These are phyloP conservation scores for Natator depressus DNA, from an alignment of 2,113 vertebrate species.

Conservation along the genomic window DNA sequence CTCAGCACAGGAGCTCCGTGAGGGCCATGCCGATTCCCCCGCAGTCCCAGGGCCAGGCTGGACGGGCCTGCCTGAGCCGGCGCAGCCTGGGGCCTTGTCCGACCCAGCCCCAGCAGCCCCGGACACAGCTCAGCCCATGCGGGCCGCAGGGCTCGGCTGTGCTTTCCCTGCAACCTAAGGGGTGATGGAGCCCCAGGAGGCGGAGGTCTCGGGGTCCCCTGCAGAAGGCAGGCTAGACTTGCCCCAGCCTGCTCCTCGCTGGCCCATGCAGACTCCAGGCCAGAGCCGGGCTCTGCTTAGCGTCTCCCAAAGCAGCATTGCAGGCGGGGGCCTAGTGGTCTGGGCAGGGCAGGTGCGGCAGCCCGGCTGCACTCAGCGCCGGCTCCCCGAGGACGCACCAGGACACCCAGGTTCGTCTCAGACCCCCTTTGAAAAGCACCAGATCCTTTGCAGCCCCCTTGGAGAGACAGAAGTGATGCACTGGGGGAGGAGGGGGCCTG, in stretches of 20 bases:
- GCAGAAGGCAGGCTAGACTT: no score
- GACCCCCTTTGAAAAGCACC: not conserved
- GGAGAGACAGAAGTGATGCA: not conserved
- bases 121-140: not conserved
- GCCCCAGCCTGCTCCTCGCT: no score
- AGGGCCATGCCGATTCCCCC: conserved; percentile 51
- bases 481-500: not conserved
- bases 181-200: not conserved
- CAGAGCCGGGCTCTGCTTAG: not conserved
- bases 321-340: no score
- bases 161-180: not conserved
- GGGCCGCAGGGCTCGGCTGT: not conserved
- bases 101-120: not conserved
- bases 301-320: not conserved
- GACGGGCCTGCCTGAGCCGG: not conserved
- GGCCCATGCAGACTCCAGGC: no score
- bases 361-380: no score
- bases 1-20: conserved; percentile 50
- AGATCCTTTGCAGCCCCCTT: not conserved
- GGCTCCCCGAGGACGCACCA: no score
- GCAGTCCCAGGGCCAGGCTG: not conserved
- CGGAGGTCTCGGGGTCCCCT: no score
- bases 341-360: no score
- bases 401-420: not conserved
- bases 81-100: no score